Percentiles rank a stretch among this genome's conserved stretches.
Evolutionary conservation across 2,888 invertebrate genomes (phyloP).

Genomic region (Drosophila birchii): DNA sequence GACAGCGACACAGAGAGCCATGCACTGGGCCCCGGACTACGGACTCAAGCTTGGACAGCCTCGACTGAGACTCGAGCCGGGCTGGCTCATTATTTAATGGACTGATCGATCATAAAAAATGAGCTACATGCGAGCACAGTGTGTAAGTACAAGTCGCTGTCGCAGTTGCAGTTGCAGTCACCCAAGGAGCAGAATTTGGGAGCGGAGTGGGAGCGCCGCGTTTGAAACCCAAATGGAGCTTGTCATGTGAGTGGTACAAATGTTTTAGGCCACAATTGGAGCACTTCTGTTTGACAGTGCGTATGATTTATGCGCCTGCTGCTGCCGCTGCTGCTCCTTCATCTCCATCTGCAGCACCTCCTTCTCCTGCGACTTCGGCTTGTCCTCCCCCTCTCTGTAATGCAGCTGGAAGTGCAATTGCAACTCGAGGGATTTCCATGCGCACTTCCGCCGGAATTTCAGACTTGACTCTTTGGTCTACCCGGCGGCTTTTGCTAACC

Average conservation of each 20-base stretch:
- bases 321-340: conserved; percentile 35
- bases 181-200: conserved; percentile 2
- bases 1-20: conserved; percentile 33
- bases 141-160: conserved; percentile 73
- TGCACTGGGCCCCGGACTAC: conserved; percentile 19
- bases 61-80: conserved; percentile 38
- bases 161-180: conserved; percentile 58
- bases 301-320: conserved; percentile 81
- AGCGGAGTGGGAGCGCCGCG: conserved; percentile 67
- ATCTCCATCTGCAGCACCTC: conserved; percentile 14
- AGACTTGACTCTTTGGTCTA: conserved; percentile 64
- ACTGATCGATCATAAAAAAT: conserved; percentile 84
- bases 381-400: background rate
- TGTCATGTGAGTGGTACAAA: conserved; percentile 81
- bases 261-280: conserved; percentile 83
- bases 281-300: conserved; percentile 83
- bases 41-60: conserved; percentile 22
- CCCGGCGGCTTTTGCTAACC: conserved; percentile 57
- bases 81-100: conserved; percentile 81
- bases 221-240: conserved; percentile 73
- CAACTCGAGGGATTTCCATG: conserved; percentile 54
- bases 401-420: conserved; percentile 25
- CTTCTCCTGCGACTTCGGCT: conserved; percentile 43
- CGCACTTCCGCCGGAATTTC: conserved; percentile 75
- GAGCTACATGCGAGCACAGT: conserved; percentile 74